A percentile compares a stretch with the other conserved stretches of the same genome.
phyloP scores from a whole-genome alignment of 2,797 vertebrate species.

The Choloepus didactylus region DNA sequence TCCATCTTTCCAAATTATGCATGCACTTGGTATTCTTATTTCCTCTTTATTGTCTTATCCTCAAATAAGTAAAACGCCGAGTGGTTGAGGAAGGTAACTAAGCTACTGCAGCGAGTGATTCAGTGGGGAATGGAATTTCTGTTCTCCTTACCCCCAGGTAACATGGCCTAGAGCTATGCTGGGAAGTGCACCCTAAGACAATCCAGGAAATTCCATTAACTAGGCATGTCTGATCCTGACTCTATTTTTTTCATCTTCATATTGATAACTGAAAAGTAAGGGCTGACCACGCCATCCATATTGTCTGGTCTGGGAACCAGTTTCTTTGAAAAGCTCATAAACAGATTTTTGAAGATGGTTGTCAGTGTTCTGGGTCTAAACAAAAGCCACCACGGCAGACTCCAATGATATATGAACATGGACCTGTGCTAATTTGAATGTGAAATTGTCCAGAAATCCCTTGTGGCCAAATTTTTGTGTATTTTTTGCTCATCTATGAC shows the following conservation, averaged over 20 bases:
- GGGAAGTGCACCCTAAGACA: not conserved
- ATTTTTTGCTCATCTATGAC: not conserved
- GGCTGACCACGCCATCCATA: conserved; percentile 23
- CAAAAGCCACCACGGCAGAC: conserved; percentile 4
- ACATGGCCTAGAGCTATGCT: conserved; percentile 11
- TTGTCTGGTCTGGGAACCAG: conserved; percentile 22
- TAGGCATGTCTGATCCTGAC: conserved; percentile 46
- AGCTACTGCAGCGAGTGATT: conserved; percentile 32
- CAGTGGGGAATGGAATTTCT: conserved; percentile 55
- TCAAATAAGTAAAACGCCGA: not conserved
- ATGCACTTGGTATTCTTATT: not conserved
- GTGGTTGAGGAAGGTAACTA: conserved; percentile 46
- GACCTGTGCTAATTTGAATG: conserved; percentile 1
- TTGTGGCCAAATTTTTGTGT: not conserved
- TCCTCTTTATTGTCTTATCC: not conserved
- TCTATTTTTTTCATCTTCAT: conserved; percentile 12
- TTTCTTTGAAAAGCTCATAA: conserved; percentile 64
- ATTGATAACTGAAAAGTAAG: conserved; percentile 32
- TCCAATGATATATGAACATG: not conserved
- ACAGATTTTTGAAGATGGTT: conserved; percentile 18
- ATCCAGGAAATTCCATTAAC: conserved; percentile 39
- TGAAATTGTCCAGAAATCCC: conserved; percentile 12
- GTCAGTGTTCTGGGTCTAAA: not conserved
- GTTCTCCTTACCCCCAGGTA: conserved; percentile 16
- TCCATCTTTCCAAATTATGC: conserved; percentile 30